Evolutionary conservation across 2,113 vertebrate species (phyloP).

Genomic region (Drymodes brunneopygia): DNA sequence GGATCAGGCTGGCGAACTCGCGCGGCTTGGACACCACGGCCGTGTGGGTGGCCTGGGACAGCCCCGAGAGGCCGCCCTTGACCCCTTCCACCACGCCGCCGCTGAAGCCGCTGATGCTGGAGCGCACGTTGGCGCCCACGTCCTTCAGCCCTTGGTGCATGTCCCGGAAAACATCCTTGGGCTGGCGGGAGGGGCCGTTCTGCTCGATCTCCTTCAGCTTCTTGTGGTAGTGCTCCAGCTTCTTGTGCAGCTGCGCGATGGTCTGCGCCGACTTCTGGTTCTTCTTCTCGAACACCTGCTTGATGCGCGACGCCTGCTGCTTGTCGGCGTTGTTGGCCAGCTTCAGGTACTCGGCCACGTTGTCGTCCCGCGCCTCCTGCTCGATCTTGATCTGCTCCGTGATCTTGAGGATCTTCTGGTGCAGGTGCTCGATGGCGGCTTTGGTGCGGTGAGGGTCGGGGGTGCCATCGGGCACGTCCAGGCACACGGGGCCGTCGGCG

Average conservation of each 20-base stretch:
- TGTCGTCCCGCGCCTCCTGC: constrained; percentile 96
- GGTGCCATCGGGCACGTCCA: constrained; percentile 81
- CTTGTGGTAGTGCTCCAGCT: constrained; percentile 94
- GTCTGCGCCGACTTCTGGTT: constrained; percentile 98
- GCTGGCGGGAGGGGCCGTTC: constrained; percentile 92
- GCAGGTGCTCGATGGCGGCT: constrained; percentile 91
- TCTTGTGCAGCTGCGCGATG: constrained; percentile 97
- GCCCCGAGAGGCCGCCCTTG: constrained; percentile 90
- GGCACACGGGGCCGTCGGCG: constrained; percentile 84
- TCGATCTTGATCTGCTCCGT: constrained; percentile 98
- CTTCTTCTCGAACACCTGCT: constrained; percentile 99
- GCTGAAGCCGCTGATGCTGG: constrained; percentile 94
- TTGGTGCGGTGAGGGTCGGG: constrained; percentile 89
- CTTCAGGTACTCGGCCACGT: constrained; percentile 97
- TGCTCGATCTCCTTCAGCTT: constrained; percentile 97
- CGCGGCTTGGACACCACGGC: constrained; percentile 95
- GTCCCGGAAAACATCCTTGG: constrained; percentile 95
- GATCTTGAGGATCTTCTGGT: constrained; percentile 98
- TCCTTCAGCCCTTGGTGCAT: constrained; percentile 98
- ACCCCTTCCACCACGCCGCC: constrained; percentile 94
- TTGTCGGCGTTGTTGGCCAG: constrained; percentile 96
- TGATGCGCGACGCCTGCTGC: constrained; percentile 94
- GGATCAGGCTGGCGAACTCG: constrained; percentile 95
- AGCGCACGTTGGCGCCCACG: constrained; percentile 92
- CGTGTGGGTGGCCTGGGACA: constrained; percentile 87